phyloP scores from a whole-genome alignment of 2,888 invertebrate genomes.

The Cerastis rubricosa region DNA sequence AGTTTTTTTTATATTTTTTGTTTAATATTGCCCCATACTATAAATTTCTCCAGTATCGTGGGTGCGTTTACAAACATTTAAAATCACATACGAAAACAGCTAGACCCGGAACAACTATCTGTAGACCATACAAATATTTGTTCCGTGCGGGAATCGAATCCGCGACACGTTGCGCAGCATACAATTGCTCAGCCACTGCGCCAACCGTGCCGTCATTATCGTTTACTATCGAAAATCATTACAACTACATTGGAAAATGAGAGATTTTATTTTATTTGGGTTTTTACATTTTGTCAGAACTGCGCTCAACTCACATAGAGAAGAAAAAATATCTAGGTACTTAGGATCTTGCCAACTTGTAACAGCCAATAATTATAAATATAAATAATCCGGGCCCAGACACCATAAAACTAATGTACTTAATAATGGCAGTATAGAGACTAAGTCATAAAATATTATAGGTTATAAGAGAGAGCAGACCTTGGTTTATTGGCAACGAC shows the following conservation, averaged over 20 bases:
- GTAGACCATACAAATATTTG: too few species aligned
- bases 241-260: neutral
- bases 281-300: neutral
- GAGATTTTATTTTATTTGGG: neutral
- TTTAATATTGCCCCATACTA: too few species aligned
- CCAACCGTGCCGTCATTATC: too few species aligned
- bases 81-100: too few species aligned
- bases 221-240: neutral
- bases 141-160: too few species aligned
- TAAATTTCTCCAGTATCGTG: too few species aligned
- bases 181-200: too few species aligned
- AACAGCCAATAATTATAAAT: conserved; percentile 35
- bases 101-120: too few species aligned
- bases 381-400: conserved; percentile 38
- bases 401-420: conserved; percentile 44
- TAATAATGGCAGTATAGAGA: conserved; percentile 35
- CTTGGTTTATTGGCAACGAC: neutral
- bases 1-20: too few species aligned
- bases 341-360: neutral
- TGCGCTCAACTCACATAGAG: neutral
- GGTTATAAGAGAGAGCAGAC: conserved; percentile 7
- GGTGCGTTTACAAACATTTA: too few species aligned
- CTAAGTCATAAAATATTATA: conserved; percentile 34
- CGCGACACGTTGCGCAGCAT: too few species aligned
- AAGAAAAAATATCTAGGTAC: neutral